A percentile compares a stretch with the other conserved stretches of the same genome.
Conservation (phyloP, 2,113 vertebrate species). For the Peromyscus leucopus region DNA sequence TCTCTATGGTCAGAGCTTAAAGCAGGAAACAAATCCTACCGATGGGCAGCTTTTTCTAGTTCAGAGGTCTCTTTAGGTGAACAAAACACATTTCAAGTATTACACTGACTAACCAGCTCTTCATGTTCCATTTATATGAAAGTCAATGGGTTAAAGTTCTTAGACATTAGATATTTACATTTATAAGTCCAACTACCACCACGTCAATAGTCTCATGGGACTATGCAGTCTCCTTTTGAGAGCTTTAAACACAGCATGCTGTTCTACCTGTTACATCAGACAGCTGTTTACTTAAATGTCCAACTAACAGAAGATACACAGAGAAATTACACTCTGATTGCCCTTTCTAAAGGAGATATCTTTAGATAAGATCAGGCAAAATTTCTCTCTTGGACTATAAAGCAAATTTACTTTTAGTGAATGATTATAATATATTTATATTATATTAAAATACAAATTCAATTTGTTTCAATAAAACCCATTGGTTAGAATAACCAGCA, state of each 20-base stretch:
- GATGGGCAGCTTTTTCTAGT: background rate
- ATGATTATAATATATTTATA: background rate
- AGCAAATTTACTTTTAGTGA: background rate
- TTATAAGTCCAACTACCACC: background rate
- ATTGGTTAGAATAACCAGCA: background rate
- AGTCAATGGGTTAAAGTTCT: conserved; percentile 24
- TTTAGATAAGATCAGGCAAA: background rate
- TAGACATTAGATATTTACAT: conserved; percentile 45
- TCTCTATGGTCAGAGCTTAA: background rate
- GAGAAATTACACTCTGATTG: background rate
- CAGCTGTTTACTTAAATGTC: conserved; percentile 11
- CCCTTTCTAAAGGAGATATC: background rate
- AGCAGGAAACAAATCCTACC: background rate
- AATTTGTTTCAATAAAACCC: background rate
- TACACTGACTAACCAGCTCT: background rate
- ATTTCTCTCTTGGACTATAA: background rate
- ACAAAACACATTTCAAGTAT: conserved; percentile 19
- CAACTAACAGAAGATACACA: background rate
- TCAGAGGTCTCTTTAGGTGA: background rate
- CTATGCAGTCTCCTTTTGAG: background rate
- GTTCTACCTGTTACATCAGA: background rate
- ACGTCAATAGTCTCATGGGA: background rate
- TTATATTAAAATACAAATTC: background rate
- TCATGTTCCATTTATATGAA: background rate
- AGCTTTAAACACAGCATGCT: background rate